Percentiles rank a stretch among this genome's conserved stretches.
Evolutionary conservation across 2,113 vertebrate genomes (phyloP).

Genomic region (Nipponia nippon): DNA sequence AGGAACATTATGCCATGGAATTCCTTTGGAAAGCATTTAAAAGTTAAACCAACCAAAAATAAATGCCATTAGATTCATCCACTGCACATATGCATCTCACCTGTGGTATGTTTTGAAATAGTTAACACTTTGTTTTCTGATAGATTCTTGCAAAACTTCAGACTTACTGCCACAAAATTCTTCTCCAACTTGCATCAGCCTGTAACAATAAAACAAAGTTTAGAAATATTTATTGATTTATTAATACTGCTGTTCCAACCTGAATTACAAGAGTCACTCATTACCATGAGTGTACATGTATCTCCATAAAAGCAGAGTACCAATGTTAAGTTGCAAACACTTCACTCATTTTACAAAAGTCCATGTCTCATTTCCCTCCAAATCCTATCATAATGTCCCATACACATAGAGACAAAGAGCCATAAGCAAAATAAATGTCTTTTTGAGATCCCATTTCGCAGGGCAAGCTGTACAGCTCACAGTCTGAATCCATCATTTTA

Average conservation of each 20-base stretch:
- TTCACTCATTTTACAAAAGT: not conserved
- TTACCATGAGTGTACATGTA: not conserved
- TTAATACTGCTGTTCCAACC: not conserved
- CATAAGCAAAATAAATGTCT: not conserved
- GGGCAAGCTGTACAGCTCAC: not conserved
- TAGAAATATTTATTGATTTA: not conserved
- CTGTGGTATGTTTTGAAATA: conserved; percentile 99
- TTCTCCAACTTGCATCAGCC: conserved; percentile 96
- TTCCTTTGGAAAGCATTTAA: not conserved
- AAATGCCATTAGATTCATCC: not conserved
- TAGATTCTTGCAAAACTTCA: conserved; percentile 96
- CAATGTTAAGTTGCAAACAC: not conserved
- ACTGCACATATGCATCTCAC: conserved; percentile 65
- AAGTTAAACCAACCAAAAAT: not conserved
- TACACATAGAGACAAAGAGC: not conserved
- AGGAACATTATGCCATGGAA: not conserved
- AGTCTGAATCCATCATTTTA: not conserved
- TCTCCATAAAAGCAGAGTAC: not conserved
- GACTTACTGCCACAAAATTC: conserved; percentile 98
- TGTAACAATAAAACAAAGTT: conserved; percentile 51
- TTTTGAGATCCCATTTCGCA: not conserved
- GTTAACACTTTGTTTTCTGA: conserved; percentile 95
- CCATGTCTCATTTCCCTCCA: not conserved
- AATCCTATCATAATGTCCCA: not conserved
- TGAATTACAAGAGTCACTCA: not conserved